Base-by-base conservation (phyloP, 2,888 invertebrate genomes). In the Suillia variegata region DNA sequence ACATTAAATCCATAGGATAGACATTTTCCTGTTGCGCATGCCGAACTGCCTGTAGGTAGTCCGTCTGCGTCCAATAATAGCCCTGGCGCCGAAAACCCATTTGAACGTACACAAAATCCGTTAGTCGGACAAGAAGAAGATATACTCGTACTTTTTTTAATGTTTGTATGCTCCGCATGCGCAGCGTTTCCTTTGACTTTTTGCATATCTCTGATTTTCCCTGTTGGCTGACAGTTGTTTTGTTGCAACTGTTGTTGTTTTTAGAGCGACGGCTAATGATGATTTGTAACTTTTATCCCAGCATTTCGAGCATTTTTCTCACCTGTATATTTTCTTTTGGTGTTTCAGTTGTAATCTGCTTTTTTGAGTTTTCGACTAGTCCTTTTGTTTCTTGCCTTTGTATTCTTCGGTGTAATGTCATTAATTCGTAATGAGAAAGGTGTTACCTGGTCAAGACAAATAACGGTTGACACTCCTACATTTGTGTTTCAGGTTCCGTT, bases 351-450 rank as follows among this genome's bases (percentile, higher is more conserved):
- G n/a, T n/a, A n/a, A n/a, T n/a, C n/a, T 18, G 47, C 13, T 42
- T 62, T 63, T 50, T 64, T 42, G 42, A 18, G 55, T 57, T 65
- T 59, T 62, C 55, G 15, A 33, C 55, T 47, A 48, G 33, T 26
- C 26, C 33, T 22, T 3, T 49, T 49, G 22, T 47, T 20, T 2
- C 18, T 20, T 54, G 31, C 18, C 26, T 54, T 54, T 47, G 31
- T 45, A 20, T 21, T 45, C n/a, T 52, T 45, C 20, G 47, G 33
- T n/a, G 55, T 55, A 49, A 73, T 75, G 63, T 71, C 75, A 75
- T 77, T 76, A 77, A 73, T 76, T 75, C 66, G 73, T 75, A 73
- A 75, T 75, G 70, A 69, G 73, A 73, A 77, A 77, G 74, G 74
- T 77, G 76, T 75, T 73, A 70, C 57, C 67, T 54, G 20, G 31